Evolutionary conservation across 2,888 invertebrate species (phyloP).

Genomic region (Perdita meconis): DNA sequence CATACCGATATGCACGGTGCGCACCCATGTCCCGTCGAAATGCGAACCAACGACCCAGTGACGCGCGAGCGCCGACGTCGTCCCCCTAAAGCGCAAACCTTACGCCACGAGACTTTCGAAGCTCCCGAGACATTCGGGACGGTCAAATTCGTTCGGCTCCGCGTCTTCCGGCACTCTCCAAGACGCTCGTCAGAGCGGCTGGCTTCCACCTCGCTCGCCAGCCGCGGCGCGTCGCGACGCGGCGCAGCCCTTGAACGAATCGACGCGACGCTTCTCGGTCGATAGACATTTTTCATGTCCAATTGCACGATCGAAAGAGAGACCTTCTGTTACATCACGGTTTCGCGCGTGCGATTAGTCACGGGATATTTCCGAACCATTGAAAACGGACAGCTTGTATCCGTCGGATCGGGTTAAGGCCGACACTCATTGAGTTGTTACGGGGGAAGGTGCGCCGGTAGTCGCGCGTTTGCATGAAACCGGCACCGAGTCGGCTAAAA

Average conservation of each 20-base stretch:
- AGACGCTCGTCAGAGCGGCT: background rate
- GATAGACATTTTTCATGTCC: conserved; percentile 21
- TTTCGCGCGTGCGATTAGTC: conserved; percentile 55
- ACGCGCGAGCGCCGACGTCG: conserved; percentile 14
- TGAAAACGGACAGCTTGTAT: conserved; percentile 50
- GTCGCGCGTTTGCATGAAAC: conserved; percentile 44
- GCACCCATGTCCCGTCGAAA: conserved; percentile 12
- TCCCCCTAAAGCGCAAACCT: too few species aligned
- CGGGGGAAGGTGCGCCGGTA: conserved; percentile 32
- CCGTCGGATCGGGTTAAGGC: conserved; percentile 61
- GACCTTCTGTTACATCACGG: conserved; percentile 59
- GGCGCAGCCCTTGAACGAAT: too few species aligned
- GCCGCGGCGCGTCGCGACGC: too few species aligned
- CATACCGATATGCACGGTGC: conserved; percentile 26
- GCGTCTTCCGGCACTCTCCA: too few species aligned
- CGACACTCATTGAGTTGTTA: conserved; percentile 45
- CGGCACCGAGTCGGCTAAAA: conserved; percentile 34
- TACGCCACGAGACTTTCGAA: too few species aligned
- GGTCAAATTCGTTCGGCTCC: too few species aligned
- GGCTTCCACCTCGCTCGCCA: background rate
- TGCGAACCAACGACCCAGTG: conserved; percentile 34
- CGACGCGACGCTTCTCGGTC: too few species aligned
- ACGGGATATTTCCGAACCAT: conserved; percentile 61
- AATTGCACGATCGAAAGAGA: conserved; percentile 32
- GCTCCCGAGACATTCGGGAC: too few species aligned